Percentiles rank a stretch among this genome's conserved stretches.
Evolutionary conservation across 2,888 invertebrate species (phyloP).

Genomic region (Macrophya alboannulata): DNA sequence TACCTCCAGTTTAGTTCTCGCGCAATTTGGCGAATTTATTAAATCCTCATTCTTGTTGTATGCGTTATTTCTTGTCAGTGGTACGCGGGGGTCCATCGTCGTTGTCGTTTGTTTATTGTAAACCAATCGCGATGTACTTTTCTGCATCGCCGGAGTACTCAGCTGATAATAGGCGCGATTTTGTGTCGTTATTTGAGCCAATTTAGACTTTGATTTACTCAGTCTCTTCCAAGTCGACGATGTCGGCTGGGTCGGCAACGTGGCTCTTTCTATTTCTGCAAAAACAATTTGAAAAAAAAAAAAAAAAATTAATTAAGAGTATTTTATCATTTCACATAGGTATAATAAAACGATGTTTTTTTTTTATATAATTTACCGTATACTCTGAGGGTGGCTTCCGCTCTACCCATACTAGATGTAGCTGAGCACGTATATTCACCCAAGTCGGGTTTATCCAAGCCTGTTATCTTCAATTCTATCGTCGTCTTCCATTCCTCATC

Average conservation of each 20-base stretch:
- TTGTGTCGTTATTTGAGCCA: slow-evolving; percentile 68
- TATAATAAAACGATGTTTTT: slow-evolving; percentile 31
- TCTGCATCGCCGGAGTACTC: slow-evolving; percentile 75
- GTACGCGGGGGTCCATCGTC: slow-evolving; percentile 71
- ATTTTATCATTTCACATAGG: not conserved
- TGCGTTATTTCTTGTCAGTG: slow-evolving; percentile 72
- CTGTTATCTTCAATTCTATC: slow-evolving; percentile 84
- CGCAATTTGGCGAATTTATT: slow-evolving; percentile 44
- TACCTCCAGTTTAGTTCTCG: slow-evolving; percentile 13
- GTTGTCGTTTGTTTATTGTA: slow-evolving; percentile 71
- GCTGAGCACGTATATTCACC: slow-evolving; percentile 88
- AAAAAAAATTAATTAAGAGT: not conserved
- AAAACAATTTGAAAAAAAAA: slow-evolving; percentile 17
- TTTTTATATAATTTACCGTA: slow-evolving; percentile 82
- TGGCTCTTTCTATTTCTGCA: slow-evolving; percentile 72
- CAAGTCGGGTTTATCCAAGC: slow-evolving; percentile 84
- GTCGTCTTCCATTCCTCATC: slow-evolving; percentile 83
- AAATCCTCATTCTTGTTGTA: slow-evolving; percentile 72
- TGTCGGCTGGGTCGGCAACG: slow-evolving; percentile 69
- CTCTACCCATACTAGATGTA: slow-evolving; percentile 87
- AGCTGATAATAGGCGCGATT: slow-evolving; percentile 71
- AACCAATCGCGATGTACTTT: slow-evolving; percentile 71
- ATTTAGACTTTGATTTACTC: slow-evolving; percentile 68
- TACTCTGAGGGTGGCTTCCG: slow-evolving; percentile 86
- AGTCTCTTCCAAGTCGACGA: slow-evolving; percentile 68